These are phyloP conservation scores for Podocnemis expansa DNA, from an alignment of 2,113 vertebrate species.

Conservation along the genomic window DNA sequence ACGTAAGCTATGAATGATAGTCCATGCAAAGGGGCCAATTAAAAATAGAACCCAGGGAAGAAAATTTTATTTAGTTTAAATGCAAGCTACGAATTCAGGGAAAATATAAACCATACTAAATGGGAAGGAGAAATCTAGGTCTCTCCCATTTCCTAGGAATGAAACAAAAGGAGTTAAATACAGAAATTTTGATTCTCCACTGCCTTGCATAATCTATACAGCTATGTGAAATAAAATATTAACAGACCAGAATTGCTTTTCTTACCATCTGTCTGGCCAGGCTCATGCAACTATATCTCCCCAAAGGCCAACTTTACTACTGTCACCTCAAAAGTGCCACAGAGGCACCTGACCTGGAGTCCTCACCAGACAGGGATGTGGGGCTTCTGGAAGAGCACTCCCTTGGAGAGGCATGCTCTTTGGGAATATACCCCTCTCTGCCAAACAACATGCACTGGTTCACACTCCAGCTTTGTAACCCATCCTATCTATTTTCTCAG, in stretches of 20 bases:
- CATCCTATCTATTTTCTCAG: neutral
- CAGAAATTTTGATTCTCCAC: neutral
- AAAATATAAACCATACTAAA: neutral
- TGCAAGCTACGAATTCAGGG: neutral
- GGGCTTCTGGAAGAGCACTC: neutral
- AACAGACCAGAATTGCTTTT: neutral
- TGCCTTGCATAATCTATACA: neutral
- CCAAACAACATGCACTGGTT: neutral
- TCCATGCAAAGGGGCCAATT: too few species aligned
- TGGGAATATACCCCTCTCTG: neutral
- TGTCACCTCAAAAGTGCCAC: neutral
- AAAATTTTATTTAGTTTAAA: neutral
- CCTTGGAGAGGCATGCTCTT: neutral
- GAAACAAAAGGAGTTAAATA: neutral
- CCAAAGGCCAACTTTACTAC: neutral
- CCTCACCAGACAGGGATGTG: neutral
- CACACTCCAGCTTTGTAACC: neutral
- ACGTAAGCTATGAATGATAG: too few species aligned
- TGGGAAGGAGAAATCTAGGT: neutral
- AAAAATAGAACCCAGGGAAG: neutral
- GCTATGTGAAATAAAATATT: neutral
- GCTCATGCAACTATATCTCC: neutral
- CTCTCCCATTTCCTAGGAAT: neutral
- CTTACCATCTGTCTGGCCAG: neutral
- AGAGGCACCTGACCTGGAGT: neutral